Conservation (phyloP, 2,888 invertebrate genomes). For the Osmoderma eremita region DNA sequence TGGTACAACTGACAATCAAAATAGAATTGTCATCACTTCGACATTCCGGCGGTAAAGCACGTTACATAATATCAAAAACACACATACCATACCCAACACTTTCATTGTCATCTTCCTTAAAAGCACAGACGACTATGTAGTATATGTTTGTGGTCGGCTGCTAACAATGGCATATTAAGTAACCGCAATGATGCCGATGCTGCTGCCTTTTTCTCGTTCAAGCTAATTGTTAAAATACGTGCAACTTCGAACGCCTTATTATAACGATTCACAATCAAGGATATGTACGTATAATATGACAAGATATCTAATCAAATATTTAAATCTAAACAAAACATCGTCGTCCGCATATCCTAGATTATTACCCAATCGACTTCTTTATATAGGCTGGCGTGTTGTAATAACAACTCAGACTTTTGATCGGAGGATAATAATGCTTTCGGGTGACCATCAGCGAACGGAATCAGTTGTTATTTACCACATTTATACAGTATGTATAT, state of each 20-base stretch:
- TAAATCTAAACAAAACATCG: slow-evolving; percentile 15
- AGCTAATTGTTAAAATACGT: slow-evolving; percentile 18
- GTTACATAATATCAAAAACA: slow-evolving; percentile 21
- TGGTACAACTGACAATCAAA: neutral
- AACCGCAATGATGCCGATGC: neutral
- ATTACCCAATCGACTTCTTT: slow-evolving; percentile 16
- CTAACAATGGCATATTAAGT: slow-evolving; percentile 9
- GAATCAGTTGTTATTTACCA: slow-evolving; percentile 27
- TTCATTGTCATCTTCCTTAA: slow-evolving; percentile 28
- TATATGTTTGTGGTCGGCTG: neutral
- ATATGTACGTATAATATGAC: slow-evolving; percentile 4
- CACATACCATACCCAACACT: slow-evolving; percentile 5
- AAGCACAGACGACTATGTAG: neutral
- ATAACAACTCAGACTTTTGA: neutral
- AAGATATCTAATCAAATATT: slow-evolving; percentile 20
- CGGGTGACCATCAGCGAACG: slow-evolving; percentile 1
- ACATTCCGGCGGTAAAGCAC: neutral
- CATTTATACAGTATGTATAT: neutral
- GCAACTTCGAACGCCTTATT: slow-evolving; percentile 4
- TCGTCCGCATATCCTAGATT: slow-evolving; percentile 12
- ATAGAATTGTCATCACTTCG: slow-evolving; percentile 11
- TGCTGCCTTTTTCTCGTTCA: slow-evolving; percentile 8
- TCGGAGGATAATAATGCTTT: slow-evolving; percentile 1
- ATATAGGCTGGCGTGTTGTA: slow-evolving; percentile 5
- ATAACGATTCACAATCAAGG: slow-evolving; percentile 11